These are phyloP conservation scores for Molanna angustata DNA, from an alignment of 2,888 invertebrate species.

Conservation along the genomic window DNA sequence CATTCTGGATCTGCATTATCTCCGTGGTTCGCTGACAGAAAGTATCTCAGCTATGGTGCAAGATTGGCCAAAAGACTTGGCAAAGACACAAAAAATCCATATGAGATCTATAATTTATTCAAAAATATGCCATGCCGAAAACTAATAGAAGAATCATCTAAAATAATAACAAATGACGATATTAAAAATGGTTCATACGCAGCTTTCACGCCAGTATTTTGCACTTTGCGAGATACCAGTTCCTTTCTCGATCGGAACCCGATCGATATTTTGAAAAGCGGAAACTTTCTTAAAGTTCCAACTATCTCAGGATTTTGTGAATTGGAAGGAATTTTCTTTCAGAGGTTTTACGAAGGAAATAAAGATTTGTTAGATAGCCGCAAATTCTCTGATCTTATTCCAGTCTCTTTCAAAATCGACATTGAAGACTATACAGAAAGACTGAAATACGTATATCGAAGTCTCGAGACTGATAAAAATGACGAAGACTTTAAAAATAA, in stretches of 20 bases:
- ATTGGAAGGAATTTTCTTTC: slow-evolving; percentile 52
- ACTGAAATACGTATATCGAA: slow-evolving; percentile 38
- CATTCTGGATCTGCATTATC: slow-evolving; percentile 47
- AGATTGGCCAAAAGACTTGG: slow-evolving; percentile 48
- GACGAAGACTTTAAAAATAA: slow-evolving; percentile 34
- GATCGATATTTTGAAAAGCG: slow-evolving; percentile 45
- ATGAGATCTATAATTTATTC: slow-evolving; percentile 48
- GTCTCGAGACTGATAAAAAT: slow-evolving; percentile 32
- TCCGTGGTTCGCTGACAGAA: slow-evolving; percentile 44
- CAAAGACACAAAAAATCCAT: slow-evolving; percentile 38
- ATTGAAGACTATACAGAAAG: slow-evolving; percentile 42
- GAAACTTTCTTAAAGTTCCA: slow-evolving; percentile 48
- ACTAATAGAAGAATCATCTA: slow-evolving; percentile 9
- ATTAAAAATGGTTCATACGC: slow-evolving; percentile 34
- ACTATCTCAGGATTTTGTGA: slow-evolving; percentile 54
- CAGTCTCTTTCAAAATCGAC: slow-evolving; percentile 45
- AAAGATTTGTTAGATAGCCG: slow-evolving; percentile 45
- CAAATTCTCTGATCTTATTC: slow-evolving; percentile 45
- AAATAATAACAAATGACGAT: slow-evolving; percentile 11
- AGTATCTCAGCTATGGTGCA: slow-evolving; percentile 43
- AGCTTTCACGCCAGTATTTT: slow-evolving; percentile 45
- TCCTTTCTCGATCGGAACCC: slow-evolving; percentile 47
- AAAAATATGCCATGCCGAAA: slow-evolving; percentile 10
- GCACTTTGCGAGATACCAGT: slow-evolving; percentile 43
- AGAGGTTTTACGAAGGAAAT: slow-evolving; percentile 45